Conservation (phyloP, 2,113 vertebrate species). For the Chinchilla lanigera region DNA sequence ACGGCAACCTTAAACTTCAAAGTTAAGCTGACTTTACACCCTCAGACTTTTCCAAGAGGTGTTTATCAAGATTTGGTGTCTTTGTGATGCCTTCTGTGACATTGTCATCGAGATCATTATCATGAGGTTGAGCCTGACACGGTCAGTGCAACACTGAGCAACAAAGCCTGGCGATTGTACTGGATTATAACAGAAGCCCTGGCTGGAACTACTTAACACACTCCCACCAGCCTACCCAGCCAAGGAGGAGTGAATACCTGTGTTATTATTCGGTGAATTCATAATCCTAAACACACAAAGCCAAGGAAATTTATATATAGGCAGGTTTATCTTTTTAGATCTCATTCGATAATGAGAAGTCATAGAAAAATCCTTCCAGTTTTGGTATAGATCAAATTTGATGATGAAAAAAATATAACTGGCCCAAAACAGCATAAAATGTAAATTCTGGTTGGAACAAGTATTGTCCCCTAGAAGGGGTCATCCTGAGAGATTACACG, state of each 20-base stretch:
- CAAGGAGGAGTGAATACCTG: slow-evolving; percentile 1
- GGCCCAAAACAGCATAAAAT: neutral
- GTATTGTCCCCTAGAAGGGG: neutral
- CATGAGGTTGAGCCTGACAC: neutral
- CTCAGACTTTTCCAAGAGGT: neutral
- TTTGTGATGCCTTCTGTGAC: neutral
- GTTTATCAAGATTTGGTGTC: slow-evolving; percentile 14
- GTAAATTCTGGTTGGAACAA: neutral
- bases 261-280: neutral
- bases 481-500: neutral
- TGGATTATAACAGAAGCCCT: slow-evolving; percentile 17
- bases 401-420: slow-evolving; percentile 7
- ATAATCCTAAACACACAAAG: neutral
- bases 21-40: neutral
- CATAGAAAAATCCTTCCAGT: slow-evolving; percentile 12
- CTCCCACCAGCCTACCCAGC: neutral
- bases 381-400: slow-evolving; percentile 18
- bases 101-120: neutral
- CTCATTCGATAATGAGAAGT: slow-evolving; percentile 44
- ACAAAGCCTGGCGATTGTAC: neutral
- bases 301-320: slow-evolving; percentile 39
- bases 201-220: neutral
- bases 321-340: slow-evolving; percentile 40
- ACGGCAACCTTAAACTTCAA: neutral
- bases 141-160: neutral